Evolutionary conservation across 2,888 invertebrate species (phyloP).

Genomic region (Melanotus villosus): DNA sequence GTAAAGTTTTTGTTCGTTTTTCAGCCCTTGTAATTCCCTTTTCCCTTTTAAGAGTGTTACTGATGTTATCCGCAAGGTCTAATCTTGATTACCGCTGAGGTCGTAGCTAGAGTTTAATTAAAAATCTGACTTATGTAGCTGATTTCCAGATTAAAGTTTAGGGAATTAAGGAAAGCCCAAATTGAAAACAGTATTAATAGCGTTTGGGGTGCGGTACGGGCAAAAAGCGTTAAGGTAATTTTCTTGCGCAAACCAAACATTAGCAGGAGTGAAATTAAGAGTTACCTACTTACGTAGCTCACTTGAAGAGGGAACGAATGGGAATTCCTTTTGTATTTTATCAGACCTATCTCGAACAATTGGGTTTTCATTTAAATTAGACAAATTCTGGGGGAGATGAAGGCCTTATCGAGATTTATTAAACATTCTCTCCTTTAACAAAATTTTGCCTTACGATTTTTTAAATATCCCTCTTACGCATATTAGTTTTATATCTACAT

Average conservation of each 20-base stretch:
- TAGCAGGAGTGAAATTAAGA: slow-evolving; percentile 1
- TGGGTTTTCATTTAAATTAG: too few species aligned
- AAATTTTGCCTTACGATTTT: too few species aligned
- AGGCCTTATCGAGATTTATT: too few species aligned
- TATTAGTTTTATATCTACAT: too few species aligned
- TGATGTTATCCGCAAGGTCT: slow-evolving; percentile 59
- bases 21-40: slow-evolving; percentile 60
- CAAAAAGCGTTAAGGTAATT: slow-evolving; percentile 17
- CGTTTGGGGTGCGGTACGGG: slow-evolving; percentile 18
- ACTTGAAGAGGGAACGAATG: not conserved
- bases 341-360: too few species aligned
- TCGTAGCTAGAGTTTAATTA: slow-evolving; percentile 58
- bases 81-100: slow-evolving; percentile 56
- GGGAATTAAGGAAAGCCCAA: slow-evolving; percentile 29
- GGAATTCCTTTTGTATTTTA: not conserved
- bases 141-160: slow-evolving; percentile 33
- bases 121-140: slow-evolving; percentile 55
- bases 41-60: slow-evolving; percentile 55
- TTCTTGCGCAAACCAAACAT: slow-evolving; percentile 8
- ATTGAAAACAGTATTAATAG: slow-evolving; percentile 33
- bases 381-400: too few species aligned
- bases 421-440: too few species aligned
- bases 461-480: too few species aligned
- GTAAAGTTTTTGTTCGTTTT: slow-evolving; percentile 58
- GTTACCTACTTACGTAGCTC: not conserved